Conservation (phyloP, 2,888 invertebrate species). For the Eudasyphora cyanicolor region DNA sequence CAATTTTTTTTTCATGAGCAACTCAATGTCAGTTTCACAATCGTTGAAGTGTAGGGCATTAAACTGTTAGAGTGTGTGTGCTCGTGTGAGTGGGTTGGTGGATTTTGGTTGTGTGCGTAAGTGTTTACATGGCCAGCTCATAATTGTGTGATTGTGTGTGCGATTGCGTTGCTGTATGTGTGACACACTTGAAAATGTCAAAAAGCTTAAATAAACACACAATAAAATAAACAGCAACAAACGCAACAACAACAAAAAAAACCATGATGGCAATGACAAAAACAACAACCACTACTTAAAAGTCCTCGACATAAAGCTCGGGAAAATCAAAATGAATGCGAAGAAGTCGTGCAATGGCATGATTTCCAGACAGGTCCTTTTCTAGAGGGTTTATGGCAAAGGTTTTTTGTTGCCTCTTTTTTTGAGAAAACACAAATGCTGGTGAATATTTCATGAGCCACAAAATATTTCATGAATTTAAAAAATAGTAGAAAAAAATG, state of each 20-base stretch:
- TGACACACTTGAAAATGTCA: conserved; percentile 44
- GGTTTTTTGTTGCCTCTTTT: no score
- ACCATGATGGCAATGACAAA: not conserved
- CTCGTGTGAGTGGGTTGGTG: no score
- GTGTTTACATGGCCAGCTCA: conserved; percentile 29
- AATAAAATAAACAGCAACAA: conserved; percentile 18
- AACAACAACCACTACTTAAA: not conserved
- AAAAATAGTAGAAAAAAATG: no score
- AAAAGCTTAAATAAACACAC: conserved; percentile 35
- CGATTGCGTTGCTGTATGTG: conserved; percentile 29
- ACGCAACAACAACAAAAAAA: not conserved
- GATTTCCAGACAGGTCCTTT: no score
- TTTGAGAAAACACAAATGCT: no score
- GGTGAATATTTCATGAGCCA: no score
- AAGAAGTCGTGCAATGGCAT: no score
- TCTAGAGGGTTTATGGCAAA: no score
- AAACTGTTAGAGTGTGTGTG: conserved; percentile 1
- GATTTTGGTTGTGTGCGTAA: no score
- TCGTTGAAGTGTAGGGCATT: conserved; percentile 22
- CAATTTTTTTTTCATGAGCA: conserved; percentile 32
- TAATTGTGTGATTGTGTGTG: conserved; percentile 28
- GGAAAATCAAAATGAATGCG: not conserved
- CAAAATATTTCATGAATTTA: no score
- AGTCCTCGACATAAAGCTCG: not conserved
- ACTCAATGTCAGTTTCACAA: conserved; percentile 46